Percentiles rank a stretch among this genome's conserved stretches.
Conservation (phyloP, 2,113 vertebrate genomes). For the Cairina moschata region DNA sequence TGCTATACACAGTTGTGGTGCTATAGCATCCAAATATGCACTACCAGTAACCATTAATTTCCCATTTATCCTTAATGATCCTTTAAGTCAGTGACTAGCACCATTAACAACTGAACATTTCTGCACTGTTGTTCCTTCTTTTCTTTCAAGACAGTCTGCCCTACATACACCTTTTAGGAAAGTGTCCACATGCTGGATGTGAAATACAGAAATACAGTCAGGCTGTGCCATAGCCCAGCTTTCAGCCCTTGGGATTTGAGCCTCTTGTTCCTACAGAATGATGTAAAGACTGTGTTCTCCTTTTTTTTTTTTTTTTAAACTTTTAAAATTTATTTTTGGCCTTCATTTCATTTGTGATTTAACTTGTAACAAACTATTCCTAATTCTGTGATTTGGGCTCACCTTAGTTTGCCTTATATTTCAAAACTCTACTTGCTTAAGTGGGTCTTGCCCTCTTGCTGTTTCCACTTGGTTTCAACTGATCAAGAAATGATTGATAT, state of each 20-base stretch:
- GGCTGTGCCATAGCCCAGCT: background rate
- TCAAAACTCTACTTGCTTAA: background rate
- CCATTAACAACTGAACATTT: background rate
- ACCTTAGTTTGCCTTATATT: background rate
- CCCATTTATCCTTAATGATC: slow-evolving; percentile 18
- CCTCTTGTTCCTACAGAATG: background rate
- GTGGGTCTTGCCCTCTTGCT: background rate
- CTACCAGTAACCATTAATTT: background rate
- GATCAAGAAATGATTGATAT: slow-evolving; percentile 59
- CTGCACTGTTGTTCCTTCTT: background rate
- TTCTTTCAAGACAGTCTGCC: background rate
- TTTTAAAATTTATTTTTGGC: background rate
- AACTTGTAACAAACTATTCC: background rate
- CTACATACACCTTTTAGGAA: background rate
- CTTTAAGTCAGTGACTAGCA: background rate
- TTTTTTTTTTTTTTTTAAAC: background rate
- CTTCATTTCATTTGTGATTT: background rate
- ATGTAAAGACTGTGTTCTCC: background rate
- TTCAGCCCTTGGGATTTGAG: background rate
- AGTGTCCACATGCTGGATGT: background rate
- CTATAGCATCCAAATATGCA: background rate
- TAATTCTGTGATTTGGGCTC: background rate
- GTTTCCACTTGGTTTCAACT: slow-evolving; percentile 4
- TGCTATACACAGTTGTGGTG: background rate
- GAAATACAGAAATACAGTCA: background rate